Percentiles rank a stretch among this genome's conserved stretches.
These are phyloP conservation scores for Pollenia griseotomentosa DNA, from an alignment of 2,888 invertebrate genomes.

Conservation along the genomic window DNA sequence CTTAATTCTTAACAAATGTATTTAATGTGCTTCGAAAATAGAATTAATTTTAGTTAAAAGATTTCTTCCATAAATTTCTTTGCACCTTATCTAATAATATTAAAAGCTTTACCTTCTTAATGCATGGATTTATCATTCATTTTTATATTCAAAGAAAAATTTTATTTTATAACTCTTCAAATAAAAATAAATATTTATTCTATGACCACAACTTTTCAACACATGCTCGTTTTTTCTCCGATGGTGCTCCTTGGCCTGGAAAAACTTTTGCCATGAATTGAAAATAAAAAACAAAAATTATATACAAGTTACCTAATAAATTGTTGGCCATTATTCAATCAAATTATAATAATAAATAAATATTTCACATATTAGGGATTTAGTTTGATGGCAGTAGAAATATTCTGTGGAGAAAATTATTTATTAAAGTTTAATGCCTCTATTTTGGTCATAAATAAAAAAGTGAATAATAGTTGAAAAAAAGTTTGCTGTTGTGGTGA, in stretches of 20 bases:
- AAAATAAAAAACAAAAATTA: neutral
- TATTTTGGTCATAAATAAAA: too few species aligned
- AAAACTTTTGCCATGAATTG: conserved; percentile 32
- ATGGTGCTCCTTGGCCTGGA: neutral
- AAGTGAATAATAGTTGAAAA: too few species aligned
- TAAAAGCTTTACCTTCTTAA: conserved; percentile 1
- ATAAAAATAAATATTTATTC: conserved; percentile 38
- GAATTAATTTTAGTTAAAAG: too few species aligned
- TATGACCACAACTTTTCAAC: conserved; percentile 20
- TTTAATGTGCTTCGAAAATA: too few species aligned
- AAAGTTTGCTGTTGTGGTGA: too few species aligned
- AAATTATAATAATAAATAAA: conserved; percentile 9
- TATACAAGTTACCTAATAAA: conserved; percentile 3
- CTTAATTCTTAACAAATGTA: too few species aligned
- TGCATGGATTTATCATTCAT: neutral
- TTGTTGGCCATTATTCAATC: conserved; percentile 34
- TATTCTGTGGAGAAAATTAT: too few species aligned
- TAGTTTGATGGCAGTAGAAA: neutral
- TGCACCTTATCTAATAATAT: neutral
- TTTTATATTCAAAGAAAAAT: neutral
- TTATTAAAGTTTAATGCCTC: too few species aligned
- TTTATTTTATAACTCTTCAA: conserved; percentile 4
- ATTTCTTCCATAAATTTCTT: neutral
- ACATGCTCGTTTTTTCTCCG: neutral
- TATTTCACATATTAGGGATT: neutral